Conservation (phyloP, 2,888 invertebrate species). For the Apodemia duryi region DNA sequence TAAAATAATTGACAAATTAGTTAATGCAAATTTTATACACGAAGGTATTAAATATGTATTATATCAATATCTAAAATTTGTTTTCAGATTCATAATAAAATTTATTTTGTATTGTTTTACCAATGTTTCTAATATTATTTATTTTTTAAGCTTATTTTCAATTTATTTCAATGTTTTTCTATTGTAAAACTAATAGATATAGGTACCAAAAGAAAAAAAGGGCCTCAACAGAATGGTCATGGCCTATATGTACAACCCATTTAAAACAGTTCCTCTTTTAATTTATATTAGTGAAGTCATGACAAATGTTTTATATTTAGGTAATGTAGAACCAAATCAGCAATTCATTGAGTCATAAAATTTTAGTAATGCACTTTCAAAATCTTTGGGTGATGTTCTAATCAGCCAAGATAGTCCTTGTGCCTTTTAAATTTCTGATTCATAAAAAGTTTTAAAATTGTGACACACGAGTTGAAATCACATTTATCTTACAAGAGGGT, state of each 20-base stretch:
- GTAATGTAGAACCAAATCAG: conserved; percentile 2
- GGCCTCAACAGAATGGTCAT: conserved; percentile 9
- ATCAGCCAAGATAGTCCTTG: conserved; percentile 33
- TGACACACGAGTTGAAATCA: conserved; percentile 15
- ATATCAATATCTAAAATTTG: not conserved
- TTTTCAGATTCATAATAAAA: conserved; percentile 19
- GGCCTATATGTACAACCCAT: conserved; percentile 8
- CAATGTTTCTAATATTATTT: conserved; percentile 13
- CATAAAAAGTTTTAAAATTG: conserved; percentile 27
- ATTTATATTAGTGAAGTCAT: not conserved
- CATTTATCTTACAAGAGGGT: not conserved
- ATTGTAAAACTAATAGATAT: not conserved
- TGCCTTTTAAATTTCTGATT: conserved; percentile 37
- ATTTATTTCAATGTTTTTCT: conserved; percentile 8
- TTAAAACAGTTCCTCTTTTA: conserved; percentile 14
- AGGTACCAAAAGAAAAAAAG: not conserved
- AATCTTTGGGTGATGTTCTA: conserved; percentile 24
- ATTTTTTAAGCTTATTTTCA: conserved; percentile 14
- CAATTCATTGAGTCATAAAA: conserved; percentile 11
- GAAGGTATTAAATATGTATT: conserved; percentile 17
- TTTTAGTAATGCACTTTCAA: conserved; percentile 25
- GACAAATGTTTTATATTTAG: conserved; percentile 8
- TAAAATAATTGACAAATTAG: conserved; percentile 13
- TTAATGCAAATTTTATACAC: conserved; percentile 16
- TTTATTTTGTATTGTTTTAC: conserved; percentile 12